phyloP scores from a whole-genome alignment of 2,888 invertebrate genomes.

The Tubulanus polymorphus region DNA sequence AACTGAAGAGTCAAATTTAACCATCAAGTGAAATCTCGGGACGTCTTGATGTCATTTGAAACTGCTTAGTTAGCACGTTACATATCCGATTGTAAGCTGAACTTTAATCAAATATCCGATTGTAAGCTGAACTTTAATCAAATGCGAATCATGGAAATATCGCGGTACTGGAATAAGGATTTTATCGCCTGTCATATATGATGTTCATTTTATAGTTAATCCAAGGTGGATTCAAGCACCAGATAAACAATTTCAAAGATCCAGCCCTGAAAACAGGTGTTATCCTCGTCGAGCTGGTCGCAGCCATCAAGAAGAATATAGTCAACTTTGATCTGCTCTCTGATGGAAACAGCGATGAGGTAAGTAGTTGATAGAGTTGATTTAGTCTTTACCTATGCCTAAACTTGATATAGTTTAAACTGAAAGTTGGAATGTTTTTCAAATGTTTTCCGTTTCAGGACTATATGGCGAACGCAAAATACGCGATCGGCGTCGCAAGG shows the following conservation, averaged over 20 bases:
- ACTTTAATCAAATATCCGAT: too few relatives aligned
- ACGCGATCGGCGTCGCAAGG: conserved; percentile 96
- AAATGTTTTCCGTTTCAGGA: conserved; percentile 65
- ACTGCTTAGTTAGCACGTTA: too few relatives aligned
- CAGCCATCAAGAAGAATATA: conserved; percentile 89
- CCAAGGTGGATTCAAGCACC: conserved; percentile 51
- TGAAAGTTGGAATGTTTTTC: not conserved
- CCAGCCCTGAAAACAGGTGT: conserved; percentile 81
- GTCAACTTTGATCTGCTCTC: conserved; percentile 91
- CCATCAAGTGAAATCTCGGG: too few relatives aligned
- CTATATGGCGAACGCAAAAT: conserved; percentile 95
- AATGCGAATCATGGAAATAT: too few relatives aligned
- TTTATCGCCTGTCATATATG: too few relatives aligned
- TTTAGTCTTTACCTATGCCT: not conserved
- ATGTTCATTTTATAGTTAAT: conserved; percentile 42
- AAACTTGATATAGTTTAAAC: not conserved
- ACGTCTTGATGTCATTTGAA: too few relatives aligned
- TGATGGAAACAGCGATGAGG: conserved; percentile 74
- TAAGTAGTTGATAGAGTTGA: conserved; percentile 52
- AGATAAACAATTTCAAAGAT: conserved; percentile 66
- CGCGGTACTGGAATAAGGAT: too few relatives aligned
- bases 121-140: too few relatives aligned
- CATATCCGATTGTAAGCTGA: too few relatives aligned
- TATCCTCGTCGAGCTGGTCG: conserved; percentile 91
- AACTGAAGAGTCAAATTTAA: too few relatives aligned